Base-by-base conservation (phyloP, 1,140 invertebrate genomes). In the Polypedilum vanderplanki region DNA sequence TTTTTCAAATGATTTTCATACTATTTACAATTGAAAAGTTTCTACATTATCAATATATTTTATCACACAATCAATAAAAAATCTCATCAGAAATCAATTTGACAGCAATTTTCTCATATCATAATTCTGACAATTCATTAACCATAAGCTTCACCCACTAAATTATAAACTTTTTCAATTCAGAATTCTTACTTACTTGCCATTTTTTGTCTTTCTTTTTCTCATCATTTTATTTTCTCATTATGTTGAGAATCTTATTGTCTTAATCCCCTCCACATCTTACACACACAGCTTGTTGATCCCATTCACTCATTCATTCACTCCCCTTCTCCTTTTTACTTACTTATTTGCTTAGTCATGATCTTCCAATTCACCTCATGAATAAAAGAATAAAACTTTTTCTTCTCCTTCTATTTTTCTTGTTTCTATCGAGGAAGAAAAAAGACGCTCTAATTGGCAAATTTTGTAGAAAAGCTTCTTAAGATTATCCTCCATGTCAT, bases 261-360 rank as follows among this genome's bases (percentile, higher is more conserved):
- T 57, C 46, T 57, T 57, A 57, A 57, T 57, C 46, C 46, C 24
- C 24, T 33, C 24, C 24, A 33, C 24, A 33, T 33, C 24, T 3
- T n/a, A 57, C 46, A 57, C n/a, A 57, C n/a, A n/a, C 46, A 57
- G 46, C 46, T 57, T 57, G 46, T 57, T 57, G 46, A 57, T 57
- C 46, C 46, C 46, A 12, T 57, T 57, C 46, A 57, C n/a, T 57
- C 46, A 57, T 57, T 33, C n/a, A 33, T 33, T 33, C n/a, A 46
- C n/a, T 57, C 46, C 12, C 3, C 46, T 57, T 57, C 3, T 15
- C 15, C 12, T 4, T 15, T n/a, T n/a, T 12, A 12, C n/a, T 57
- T n/a, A 57, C n/a, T 57, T n/a, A 57, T 57, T n/a, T 57, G 46
- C 46, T 57, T 57, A 57, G 46, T 57, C 46, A 57, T 57, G 46